Conservation (phyloP, 2,113 vertebrate genomes). For the pig (Sus scrofa) region T2T-Sscrofa CM000813.6:23684501-23685000, state of each 20-base stretch:
- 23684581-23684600: slow-evolving; percentile 12
- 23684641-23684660: neutral
- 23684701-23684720: neutral
- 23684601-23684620: neutral
- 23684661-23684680: neutral
- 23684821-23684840: slow-evolving; percentile 68
- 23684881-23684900: neutral
- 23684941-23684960: neutral
- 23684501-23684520: neutral
- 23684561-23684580: neutral
- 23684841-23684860: neutral
- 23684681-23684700: neutral
- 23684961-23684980: neutral
- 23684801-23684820: neutral
- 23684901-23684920: neutral
- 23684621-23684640: neutral
- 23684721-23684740: neutral
- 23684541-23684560: neutral
- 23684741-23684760: neutral
- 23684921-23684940: neutral
- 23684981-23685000: neutral
- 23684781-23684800: neutral
- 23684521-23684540: neutral
- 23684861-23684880: neutral
- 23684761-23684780: neutral